Evolutionary conservation across 1,140 invertebrate genomes (phyloP).

Genomic region (Stratiolaelaps scimitus): DNA sequence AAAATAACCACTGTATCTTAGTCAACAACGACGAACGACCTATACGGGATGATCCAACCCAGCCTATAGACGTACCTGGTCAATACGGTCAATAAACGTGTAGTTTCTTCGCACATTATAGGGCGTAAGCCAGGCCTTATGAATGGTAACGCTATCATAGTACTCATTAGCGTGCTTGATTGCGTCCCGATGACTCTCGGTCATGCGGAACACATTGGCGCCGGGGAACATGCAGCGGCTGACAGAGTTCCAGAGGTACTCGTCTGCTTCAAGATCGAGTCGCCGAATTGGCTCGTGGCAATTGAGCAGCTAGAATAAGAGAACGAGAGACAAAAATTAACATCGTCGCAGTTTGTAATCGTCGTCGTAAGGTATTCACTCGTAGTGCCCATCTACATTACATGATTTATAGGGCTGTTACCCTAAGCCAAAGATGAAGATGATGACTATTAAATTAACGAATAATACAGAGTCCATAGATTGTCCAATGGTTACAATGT

Average conservation of each 20-base stretch:
- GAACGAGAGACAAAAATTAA: no score
- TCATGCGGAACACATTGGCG: constrained; percentile 49
- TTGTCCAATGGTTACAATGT: no score
- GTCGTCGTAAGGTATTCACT: no score
- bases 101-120: constrained; percentile 53
- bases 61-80: not conserved
- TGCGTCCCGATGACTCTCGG: constrained; percentile 46
- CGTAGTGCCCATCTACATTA: no score
- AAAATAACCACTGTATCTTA: no score
- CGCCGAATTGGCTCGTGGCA: constrained; percentile 42
- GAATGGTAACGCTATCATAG: constrained; percentile 38
- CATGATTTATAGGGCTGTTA: no score
- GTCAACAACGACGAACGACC: no score
- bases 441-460: no score
- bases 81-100: constrained; percentile 25
- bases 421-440: no score
- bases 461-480: no score
- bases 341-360: no score
- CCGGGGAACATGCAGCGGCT: constrained; percentile 48
- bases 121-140: constrained; percentile 58
- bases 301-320: constrained; percentile 1
- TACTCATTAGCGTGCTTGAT: constrained; percentile 42
- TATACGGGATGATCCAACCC: no score
- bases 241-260: constrained; percentile 49
- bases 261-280: constrained; percentile 48